These are phyloP conservation scores for Thymelicus sylvestris DNA, from an alignment of 2,888 invertebrate species.

Conservation along the genomic window DNA sequence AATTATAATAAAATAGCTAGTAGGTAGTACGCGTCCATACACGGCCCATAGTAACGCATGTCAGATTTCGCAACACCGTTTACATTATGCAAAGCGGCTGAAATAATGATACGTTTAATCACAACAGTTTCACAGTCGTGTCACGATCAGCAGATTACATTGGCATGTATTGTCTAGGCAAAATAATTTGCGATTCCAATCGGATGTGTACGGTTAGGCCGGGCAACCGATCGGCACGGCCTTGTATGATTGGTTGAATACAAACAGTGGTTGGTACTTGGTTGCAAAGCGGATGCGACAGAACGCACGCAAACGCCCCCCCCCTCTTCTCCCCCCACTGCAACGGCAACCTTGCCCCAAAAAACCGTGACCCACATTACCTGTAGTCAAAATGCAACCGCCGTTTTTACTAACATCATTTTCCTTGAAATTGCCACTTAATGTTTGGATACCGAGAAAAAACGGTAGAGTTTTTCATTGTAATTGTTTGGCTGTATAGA, in stretches of 20 bases:
- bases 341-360: constrained; percentile 79
- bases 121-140: constrained; percentile 24
- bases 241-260: constrained; percentile 75
- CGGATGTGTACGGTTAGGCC: constrained; percentile 70
- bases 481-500: constrained; percentile 14
- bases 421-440: constrained; percentile 58
- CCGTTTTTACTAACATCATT: constrained; percentile 68
- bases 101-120: constrained; percentile 33
- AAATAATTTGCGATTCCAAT: constrained; percentile 57
- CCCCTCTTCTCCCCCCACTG: constrained; percentile 51
- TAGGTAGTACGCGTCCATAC: not conserved
- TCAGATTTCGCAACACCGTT: constrained; percentile 8
- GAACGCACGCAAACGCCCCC: constrained; percentile 63
- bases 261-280: constrained; percentile 53
- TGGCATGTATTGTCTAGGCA: constrained; percentile 35
- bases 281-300: constrained; percentile 75
- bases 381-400: constrained; percentile 72
- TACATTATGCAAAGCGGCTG: constrained; percentile 3
- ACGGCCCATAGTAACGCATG: not conserved
- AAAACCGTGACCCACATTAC: constrained; percentile 80
- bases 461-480: constrained; percentile 35
- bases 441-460: constrained; percentile 43
- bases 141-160: constrained; percentile 35
- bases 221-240: constrained; percentile 73
- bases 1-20: too few relatives aligned